A percentile compares a stretch with the other conserved stretches of the same genome.
Evolutionary conservation across 2,888 invertebrate species (phyloP).

Genomic region (Andrena bicolor): DNA sequence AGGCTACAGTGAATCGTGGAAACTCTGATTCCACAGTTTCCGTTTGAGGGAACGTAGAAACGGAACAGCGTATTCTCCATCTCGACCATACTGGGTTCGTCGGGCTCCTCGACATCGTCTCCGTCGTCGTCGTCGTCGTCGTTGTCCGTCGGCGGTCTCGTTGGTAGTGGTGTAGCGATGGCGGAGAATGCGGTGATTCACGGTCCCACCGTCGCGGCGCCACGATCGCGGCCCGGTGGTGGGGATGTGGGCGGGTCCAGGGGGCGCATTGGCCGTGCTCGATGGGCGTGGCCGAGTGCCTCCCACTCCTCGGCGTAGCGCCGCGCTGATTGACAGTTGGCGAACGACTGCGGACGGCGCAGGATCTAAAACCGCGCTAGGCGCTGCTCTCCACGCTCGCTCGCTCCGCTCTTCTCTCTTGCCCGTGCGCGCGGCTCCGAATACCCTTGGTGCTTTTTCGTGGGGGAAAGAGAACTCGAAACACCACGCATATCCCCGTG

Average conservation of each 20-base stretch:
- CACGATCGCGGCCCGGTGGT: slow-evolving; percentile 65
- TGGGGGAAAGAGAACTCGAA: slow-evolving; percentile 71
- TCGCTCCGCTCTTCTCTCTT: slow-evolving; percentile 72
- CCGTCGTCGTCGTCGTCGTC: slow-evolving; percentile 39
- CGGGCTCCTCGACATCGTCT: slow-evolving; percentile 20
- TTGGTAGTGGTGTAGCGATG: slow-evolving; percentile 83
- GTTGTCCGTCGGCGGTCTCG: slow-evolving; percentile 67
- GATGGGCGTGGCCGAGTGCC: slow-evolving; percentile 84
- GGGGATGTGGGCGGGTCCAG: slow-evolving; percentile 74
- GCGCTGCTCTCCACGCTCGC: slow-evolving; percentile 81
- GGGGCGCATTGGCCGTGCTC: slow-evolving; percentile 80
- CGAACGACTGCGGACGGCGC: slow-evolving; percentile 89
- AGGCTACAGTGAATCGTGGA: neutral
- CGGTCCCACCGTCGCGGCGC: slow-evolving; percentile 78
- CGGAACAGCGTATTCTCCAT: slow-evolving; percentile 18
- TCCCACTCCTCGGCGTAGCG: slow-evolving; percentile 87
- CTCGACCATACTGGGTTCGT: slow-evolving; percentile 29
- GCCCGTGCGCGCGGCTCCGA: slow-evolving; percentile 61
- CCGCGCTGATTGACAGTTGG: slow-evolving; percentile 89
- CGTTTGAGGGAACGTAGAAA: neutral
- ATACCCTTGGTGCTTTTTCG: slow-evolving; percentile 72
- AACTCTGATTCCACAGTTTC: slow-evolving; percentile 3
- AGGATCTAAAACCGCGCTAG: slow-evolving; percentile 86
- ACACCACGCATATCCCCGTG: slow-evolving; percentile 69
- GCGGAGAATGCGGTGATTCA: slow-evolving; percentile 80